phyloP scores from a whole-genome alignment of 2,113 vertebrate genomes.

The Proteles cristata region DNA sequence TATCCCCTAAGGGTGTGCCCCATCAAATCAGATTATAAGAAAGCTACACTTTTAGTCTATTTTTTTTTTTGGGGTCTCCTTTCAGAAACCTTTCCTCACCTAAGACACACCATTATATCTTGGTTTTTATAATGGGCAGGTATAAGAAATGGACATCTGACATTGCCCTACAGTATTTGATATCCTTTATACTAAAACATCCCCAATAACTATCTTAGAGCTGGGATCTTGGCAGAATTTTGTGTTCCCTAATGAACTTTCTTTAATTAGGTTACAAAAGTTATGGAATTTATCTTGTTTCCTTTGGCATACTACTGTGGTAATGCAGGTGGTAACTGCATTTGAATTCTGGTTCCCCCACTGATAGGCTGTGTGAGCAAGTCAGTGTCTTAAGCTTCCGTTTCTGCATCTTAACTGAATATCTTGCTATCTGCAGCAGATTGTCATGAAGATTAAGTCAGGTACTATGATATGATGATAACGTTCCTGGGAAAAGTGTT shows the following conservation, averaged over 20 bases:
- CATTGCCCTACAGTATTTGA: background rate
- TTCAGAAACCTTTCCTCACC: background rate
- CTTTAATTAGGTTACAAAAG: background rate
- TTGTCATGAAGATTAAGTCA: background rate
- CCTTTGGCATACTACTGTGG: background rate
- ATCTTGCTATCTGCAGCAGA: background rate
- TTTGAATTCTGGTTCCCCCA: background rate
- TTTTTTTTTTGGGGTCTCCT: background rate
- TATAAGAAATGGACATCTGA: background rate
- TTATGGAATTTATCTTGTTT: background rate
- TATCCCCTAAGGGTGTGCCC: background rate
- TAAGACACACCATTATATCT: background rate
- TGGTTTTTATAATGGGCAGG: background rate
- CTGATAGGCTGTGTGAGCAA: background rate
- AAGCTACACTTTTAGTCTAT: background rate
- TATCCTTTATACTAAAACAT: background rate
- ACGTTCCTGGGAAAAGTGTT: background rate
- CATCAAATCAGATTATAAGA: background rate
- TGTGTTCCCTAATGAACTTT: background rate
- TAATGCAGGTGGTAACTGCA: background rate
- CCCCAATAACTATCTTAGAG: slow-evolving; percentile 6
- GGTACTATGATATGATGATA: background rate
- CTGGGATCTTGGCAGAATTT: background rate
- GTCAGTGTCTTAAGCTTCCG: background rate
- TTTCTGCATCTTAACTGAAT: background rate